Conservation (phyloP, 2,797 vertebrate genomes). For the Pangasius djambal region DNA sequence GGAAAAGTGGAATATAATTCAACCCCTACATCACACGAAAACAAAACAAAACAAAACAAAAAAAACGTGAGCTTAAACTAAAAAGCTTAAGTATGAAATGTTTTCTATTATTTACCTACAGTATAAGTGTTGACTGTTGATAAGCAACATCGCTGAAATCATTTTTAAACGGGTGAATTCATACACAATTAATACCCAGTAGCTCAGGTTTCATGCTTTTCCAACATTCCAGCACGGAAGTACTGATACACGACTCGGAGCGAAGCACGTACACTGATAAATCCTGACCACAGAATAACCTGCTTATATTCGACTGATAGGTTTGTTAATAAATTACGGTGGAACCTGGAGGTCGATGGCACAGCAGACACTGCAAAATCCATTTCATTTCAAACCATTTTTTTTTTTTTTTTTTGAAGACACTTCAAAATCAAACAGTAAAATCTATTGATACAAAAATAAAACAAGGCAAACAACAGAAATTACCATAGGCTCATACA, state of each 20-base stretch:
- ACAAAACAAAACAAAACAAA: neutral
- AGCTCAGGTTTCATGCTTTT: slow-evolving; percentile 34
- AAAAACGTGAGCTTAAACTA: neutral
- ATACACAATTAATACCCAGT: slow-evolving; percentile 32
- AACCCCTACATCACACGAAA: slow-evolving; percentile 17
- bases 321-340: slow-evolving; percentile 43
- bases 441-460: slow-evolving; percentile 65
- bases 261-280: slow-evolving; percentile 20
- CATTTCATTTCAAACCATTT: slow-evolving; percentile 32
- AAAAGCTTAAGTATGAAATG: slow-evolving; percentile 39
- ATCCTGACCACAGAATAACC: slow-evolving; percentile 41
- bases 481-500: slow-evolving; percentile 68
- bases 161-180: neutral
- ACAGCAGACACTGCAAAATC: slow-evolving; percentile 42
- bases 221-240: slow-evolving; percentile 28
- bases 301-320: slow-evolving; percentile 28
- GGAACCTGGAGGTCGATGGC: slow-evolving; percentile 38
- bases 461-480: slow-evolving; percentile 63
- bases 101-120: slow-evolving; percentile 39
- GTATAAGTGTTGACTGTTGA: slow-evolving; percentile 20
- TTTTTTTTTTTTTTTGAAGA: slow-evolving; percentile 28
- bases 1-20: slow-evolving; percentile 18
- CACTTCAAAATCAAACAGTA: slow-evolving; percentile 64
- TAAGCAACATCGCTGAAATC: slow-evolving; percentile 17
- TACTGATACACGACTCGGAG: slow-evolving; percentile 54